Conservation (phyloP, 2,888 invertebrate genomes). For the Sphaeridia pumilis region DNA sequence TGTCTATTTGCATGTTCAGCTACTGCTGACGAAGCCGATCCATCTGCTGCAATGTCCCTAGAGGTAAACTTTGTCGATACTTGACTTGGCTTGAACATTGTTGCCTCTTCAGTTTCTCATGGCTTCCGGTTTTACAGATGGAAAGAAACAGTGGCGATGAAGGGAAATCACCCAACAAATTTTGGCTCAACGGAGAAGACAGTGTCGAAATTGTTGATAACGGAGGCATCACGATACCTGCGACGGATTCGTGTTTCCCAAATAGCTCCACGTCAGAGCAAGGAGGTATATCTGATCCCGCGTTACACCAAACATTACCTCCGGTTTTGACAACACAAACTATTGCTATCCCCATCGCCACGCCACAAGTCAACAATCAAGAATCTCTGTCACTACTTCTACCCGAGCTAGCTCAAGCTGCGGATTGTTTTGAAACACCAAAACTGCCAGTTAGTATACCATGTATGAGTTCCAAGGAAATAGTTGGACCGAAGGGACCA, state of each 20-base stretch:
- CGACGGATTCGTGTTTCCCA: slow-evolving; percentile 38
- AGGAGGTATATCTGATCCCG: neutral
- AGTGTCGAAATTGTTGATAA: slow-evolving; percentile 41
- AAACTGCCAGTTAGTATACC: too few species aligned
- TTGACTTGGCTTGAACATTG: too few species aligned
- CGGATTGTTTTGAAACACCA: too few species aligned
- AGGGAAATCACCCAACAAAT: too few species aligned
- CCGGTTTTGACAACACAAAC: neutral
- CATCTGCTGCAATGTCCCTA: too few species aligned
- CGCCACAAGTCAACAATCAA: neutral
- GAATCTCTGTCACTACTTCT: neutral
- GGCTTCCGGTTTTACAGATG: too few species aligned
- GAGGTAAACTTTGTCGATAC: too few species aligned
- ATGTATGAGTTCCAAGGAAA: neutral
- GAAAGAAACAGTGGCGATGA: too few species aligned
- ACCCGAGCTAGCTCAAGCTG: too few species aligned
- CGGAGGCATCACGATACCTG: slow-evolving; percentile 49
- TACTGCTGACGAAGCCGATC: too few species aligned
- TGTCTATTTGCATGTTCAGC: neutral
- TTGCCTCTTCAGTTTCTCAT: too few species aligned
- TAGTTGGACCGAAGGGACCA: neutral
- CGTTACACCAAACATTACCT: neutral
- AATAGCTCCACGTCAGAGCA: neutral
- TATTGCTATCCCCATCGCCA: neutral
- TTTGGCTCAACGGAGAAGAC: slow-evolving; percentile 26